These are phyloP conservation scores for Vicugna pacos DNA, from an alignment of 2,113 vertebrate species.

Conservation along the genomic window DNA sequence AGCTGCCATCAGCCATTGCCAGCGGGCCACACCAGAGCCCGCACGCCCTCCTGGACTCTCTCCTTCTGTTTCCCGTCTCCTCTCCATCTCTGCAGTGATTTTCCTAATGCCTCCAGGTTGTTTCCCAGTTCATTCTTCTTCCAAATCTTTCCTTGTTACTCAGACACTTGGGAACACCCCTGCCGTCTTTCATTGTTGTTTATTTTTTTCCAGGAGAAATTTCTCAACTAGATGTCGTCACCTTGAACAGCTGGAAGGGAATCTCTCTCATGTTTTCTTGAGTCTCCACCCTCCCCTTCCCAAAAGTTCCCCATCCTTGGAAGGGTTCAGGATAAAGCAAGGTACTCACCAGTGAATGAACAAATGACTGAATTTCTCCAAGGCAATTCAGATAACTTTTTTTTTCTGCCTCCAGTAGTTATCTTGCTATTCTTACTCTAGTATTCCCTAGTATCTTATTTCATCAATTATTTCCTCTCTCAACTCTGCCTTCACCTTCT, in stretches of 20 bases:
- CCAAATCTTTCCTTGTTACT: background rate
- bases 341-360: background rate
- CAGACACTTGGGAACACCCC: background rate
- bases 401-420: background rate
- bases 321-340: background rate
- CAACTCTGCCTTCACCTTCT: background rate
- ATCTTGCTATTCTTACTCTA: conserved; percentile 47
- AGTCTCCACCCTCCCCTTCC: background rate
- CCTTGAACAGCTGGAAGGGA: background rate
- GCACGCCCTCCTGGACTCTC: background rate
- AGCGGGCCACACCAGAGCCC: background rate
- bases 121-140: background rate
- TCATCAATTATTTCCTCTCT: conserved; percentile 30
- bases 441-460: conserved; percentile 17
- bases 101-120: background rate
- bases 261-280: background rate
- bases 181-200: background rate
- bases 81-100: background rate
- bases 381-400: background rate
- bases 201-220: background rate
- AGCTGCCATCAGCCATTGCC: background rate
- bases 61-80: background rate
- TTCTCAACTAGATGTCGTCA: background rate
- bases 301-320: background rate
- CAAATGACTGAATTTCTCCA: background rate